Evolutionary conservation across 2,797 vertebrate genomes (phyloP).

Genomic region (Podargus strigoides): DNA sequence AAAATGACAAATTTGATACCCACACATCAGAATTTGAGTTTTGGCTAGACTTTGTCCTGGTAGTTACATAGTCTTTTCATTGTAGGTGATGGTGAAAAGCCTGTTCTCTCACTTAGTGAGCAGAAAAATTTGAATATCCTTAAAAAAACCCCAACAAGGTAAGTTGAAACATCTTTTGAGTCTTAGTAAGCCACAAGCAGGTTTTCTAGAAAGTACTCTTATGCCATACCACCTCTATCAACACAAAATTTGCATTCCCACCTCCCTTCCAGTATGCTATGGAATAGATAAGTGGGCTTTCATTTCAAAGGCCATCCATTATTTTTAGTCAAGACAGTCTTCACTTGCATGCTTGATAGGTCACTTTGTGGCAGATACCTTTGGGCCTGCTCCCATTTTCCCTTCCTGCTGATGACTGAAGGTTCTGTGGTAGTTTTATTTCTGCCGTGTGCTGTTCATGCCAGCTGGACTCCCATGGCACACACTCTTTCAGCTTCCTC

Average conservation of each 20-base stretch:
- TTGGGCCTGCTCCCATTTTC: not conserved
- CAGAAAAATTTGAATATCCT: not conserved
- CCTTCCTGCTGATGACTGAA: not conserved
- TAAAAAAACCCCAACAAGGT: not conserved
- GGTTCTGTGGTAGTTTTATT: conserved; percentile 35
- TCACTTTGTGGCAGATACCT: not conserved
- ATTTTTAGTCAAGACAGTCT: not conserved
- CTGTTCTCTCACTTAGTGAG: not conserved
- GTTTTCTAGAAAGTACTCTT: not conserved
- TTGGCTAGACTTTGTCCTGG: not conserved
- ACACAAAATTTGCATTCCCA: not conserved
- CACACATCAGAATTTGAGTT: not conserved
- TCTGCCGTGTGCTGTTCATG: conserved; percentile 68
- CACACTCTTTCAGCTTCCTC: conserved; percentile 27
- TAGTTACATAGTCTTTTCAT: not conserved
- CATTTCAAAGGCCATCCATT: not conserved
- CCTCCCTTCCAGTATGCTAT: not conserved
- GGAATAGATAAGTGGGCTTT: not conserved
- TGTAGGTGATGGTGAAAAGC: not conserved
- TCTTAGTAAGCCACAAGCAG: not conserved
- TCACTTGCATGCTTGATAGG: not conserved
- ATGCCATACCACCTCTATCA: not conserved
- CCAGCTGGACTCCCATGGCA: conserved; percentile 24
- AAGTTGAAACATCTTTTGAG: not conserved
- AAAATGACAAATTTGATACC: not conserved